Percentiles rank a stretch among this genome's conserved stretches.
Conservation (phyloP, 2,888 invertebrate species). For the Agrotis ipsilon region DNA sequence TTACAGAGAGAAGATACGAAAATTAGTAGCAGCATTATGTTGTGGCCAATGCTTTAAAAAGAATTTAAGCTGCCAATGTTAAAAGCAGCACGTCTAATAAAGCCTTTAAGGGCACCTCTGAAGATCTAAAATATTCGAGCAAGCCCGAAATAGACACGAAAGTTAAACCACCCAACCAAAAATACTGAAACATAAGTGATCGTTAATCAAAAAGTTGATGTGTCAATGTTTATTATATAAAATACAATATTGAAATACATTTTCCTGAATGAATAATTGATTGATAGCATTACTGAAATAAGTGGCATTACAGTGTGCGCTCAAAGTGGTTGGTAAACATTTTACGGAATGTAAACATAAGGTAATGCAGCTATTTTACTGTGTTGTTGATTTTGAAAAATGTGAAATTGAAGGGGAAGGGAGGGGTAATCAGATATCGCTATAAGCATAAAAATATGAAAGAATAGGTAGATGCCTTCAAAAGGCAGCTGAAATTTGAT, state of each 20-base stretch:
- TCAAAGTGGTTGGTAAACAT: constrained; percentile 33
- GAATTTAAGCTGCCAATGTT: background rate
- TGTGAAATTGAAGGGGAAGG: background rate
- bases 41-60: background rate
- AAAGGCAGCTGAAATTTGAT: no score
- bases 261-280: constrained; percentile 17
- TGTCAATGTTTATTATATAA: constrained; percentile 9
- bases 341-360: constrained; percentile 14
- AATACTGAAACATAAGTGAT: background rate
- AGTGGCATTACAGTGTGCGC: constrained; percentile 6
- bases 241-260: constrained; percentile 11
- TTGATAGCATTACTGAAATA: constrained; percentile 20
- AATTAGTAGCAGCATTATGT: no score
- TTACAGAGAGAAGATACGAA: no score
- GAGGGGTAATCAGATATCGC: background rate
- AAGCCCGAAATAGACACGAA: background rate
- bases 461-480: no score
- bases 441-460: no score
- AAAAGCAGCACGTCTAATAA: background rate
- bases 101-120: background rate
- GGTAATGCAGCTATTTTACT: background rate
- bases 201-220: constrained; percentile 7
- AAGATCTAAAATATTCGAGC: background rate
- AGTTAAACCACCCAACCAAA: no score
- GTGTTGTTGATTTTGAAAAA: constrained; percentile 3